Evolutionary conservation across 2,797 vertebrate genomes (phyloP).

Genomic region (Danio jaintianensis): DNA sequence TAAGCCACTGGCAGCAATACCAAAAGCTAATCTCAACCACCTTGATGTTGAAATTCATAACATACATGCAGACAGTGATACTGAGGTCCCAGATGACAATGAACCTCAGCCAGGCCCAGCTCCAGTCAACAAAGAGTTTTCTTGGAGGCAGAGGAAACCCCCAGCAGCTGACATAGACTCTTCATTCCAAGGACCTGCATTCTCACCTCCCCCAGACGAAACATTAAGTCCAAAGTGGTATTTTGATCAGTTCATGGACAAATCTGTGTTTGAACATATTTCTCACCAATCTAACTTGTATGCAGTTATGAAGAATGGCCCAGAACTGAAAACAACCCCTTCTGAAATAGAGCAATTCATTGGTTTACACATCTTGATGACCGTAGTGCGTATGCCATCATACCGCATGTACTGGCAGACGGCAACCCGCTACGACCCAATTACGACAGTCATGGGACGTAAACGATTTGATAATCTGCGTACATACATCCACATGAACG

Average conservation of each 20-base stretch:
- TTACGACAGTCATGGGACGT: not conserved
- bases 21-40: not conserved
- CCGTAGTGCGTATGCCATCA: conserved; percentile 50
- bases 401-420: not conserved
- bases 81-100: not conserved
- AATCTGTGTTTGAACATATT: conserved; percentile 25
- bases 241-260: conserved; percentile 19
- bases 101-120: conserved; percentile 4
- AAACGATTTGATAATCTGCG: not conserved
- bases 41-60: conserved; percentile 5
- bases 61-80: conserved; percentile 6
- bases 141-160: conserved; percentile 7
- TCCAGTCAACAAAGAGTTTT: conserved; percentile 7
- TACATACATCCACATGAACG: conserved; percentile 49
- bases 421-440: not conserved
- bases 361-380: conserved; percentile 50
- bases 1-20: not conserved
- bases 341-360: conserved; percentile 27
- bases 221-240: conserved; percentile 6
- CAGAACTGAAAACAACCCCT: not conserved
- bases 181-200: not conserved
- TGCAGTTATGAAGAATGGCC: not conserved
- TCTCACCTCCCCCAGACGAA: not conserved
- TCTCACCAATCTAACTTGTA: not conserved
- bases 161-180: not conserved